Evolutionary conservation across 2,797 vertebrate genomes (phyloP), one percentile per base, ranked within the genome.

Genomic region (Macropodus opercularis): DNA sequence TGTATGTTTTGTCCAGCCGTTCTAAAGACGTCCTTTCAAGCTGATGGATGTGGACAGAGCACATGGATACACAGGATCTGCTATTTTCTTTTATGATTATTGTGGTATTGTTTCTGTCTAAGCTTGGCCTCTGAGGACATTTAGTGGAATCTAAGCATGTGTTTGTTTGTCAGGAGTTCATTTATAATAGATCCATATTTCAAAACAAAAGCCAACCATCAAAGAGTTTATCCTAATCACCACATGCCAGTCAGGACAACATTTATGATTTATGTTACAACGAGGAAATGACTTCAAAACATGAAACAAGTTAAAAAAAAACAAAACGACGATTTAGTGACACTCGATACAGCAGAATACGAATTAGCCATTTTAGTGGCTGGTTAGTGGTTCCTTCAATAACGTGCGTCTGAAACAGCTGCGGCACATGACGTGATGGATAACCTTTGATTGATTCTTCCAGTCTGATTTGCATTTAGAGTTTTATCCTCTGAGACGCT

Each of bases 141-240:
- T 68, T 64, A 47, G 60, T 63, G 69, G 66, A 81, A 77, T 72
- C 55, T 79, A 74, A 76, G 51, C 86, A 75, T 85, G 75, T 77
- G 81, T 87, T 90, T 91, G 85, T 91, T 90, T 86, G 85, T 86
- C 77, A 80, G 75, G 73, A 77, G 71, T 68, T 76, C 79, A 82
- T 89, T 88, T 81, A 83, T 86, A 80, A 87, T 72, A 62, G 79
- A 83, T 72, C 72, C 56, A 46, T 65, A 73, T 86, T 88, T 82
- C 82, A 74, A 84, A 91, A 89, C 72, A 87, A 86, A 85, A 69
- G 64, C 24, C 49, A 79, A 63, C 72, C 72, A 80, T 87, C 79
- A 86, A 77, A 83, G 75, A 75, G 51, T 83, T 80, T 81, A 77
- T 88, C 78, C 75, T 70, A 69, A 73, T 79, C 69, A 64, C 85